phyloP scores from a whole-genome alignment of 2,888 invertebrate species.

The Trachelus iudaicus region DNA sequence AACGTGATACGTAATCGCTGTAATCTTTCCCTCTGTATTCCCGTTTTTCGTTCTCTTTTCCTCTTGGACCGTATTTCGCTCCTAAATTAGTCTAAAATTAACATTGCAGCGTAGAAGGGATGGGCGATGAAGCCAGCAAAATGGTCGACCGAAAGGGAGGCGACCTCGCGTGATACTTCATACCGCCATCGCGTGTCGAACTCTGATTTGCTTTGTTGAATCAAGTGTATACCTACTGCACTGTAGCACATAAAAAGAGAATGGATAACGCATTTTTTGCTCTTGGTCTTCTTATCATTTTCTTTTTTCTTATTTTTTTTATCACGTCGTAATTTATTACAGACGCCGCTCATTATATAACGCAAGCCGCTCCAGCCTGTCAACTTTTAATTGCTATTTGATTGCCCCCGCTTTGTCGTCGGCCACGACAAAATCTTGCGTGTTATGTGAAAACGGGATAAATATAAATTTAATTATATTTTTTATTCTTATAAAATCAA shows the following conservation, averaged over 20 bases:
- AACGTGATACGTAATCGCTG: not conserved
- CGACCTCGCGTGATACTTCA: conserved; percentile 61
- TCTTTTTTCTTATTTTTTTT: conserved; percentile 11
- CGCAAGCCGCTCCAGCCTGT: conserved; percentile 7
- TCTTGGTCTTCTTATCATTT: conserved; percentile 25
- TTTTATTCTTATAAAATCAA: not conserved
- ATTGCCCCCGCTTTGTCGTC: not conserved
- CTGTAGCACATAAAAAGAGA: conserved; percentile 38
- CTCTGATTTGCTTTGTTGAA: conserved; percentile 65
- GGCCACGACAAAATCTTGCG: not conserved
- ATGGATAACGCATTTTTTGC: conserved; percentile 48
- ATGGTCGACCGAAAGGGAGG: conserved; percentile 41
- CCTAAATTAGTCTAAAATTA: conserved; percentile 38
- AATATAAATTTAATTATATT: not conserved
- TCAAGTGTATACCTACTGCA: conserved; percentile 54
- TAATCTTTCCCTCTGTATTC: not conserved
- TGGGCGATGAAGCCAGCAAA: conserved; percentile 40
- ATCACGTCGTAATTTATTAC: conserved; percentile 18
- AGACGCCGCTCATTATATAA: conserved; percentile 24
- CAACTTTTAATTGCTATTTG: conserved; percentile 17
- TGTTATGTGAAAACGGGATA: not conserved
- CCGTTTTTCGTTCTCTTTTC: not conserved
- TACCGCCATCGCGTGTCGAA: conserved; percentile 63
- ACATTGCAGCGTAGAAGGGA: conserved; percentile 29
- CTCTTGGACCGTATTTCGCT: not conserved